These are phyloP conservation scores for Spinibarbus caldwelli DNA, from an alignment of 2,797 vertebrate species.

Conservation along the genomic window DNA sequence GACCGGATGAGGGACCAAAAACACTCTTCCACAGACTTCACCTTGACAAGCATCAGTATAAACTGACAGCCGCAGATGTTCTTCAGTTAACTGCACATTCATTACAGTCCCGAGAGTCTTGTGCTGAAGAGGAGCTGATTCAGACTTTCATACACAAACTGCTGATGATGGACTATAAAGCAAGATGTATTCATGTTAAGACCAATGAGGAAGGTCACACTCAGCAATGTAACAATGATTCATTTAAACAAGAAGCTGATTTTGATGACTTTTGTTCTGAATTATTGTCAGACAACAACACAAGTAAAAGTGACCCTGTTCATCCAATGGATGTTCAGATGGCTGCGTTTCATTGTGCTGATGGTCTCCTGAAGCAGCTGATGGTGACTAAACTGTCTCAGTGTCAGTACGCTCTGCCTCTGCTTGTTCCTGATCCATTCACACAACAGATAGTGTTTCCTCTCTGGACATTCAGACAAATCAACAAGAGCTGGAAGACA, in stretches of 20 bases:
- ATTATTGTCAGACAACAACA: too few species aligned
- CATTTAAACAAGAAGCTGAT: not conserved
- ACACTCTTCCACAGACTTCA: too few species aligned
- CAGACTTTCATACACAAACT: not conserved
- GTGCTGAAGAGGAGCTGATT: too few species aligned
- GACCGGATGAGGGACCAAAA: not conserved
- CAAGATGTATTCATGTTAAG: constrained; percentile 7
- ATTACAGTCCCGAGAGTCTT: too few species aligned
- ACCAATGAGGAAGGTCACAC: too few species aligned
- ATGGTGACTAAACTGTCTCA: not conserved
- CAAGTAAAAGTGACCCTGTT: too few species aligned
- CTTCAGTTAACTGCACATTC: too few species aligned
- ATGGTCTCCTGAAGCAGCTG: too few species aligned
- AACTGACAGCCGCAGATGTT: constrained; percentile 17
- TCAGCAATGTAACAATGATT: constrained; percentile 45
- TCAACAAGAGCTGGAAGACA: not conserved
- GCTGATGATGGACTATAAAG: constrained; percentile 42
- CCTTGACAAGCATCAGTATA: not conserved
- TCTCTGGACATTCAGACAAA: constrained; percentile 4
- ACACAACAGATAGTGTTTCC: not conserved
- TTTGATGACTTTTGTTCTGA: not conserved
- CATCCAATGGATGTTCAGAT: too few species aligned
- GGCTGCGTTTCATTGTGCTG: too few species aligned
- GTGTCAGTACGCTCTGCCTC: too few species aligned
- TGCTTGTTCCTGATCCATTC: not conserved